phyloP scores from a whole-genome alignment of 2,888 invertebrate species.

The Ornithoptera priamus region DNA sequence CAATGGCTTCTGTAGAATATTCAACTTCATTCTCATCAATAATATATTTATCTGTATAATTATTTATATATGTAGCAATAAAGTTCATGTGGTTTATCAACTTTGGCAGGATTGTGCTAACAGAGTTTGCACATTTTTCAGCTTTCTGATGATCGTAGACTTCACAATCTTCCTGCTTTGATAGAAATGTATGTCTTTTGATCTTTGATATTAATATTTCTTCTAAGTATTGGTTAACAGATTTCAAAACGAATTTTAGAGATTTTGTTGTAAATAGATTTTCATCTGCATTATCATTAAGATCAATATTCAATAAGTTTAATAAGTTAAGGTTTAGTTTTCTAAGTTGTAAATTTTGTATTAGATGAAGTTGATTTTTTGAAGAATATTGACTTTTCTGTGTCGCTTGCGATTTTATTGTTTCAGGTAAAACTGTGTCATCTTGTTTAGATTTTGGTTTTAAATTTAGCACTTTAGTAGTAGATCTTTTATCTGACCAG shows the following conservation, averaged over 20 bases:
- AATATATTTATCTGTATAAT: constrained; percentile 41
- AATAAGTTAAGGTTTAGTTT: constrained; percentile 57
- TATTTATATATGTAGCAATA: constrained; percentile 46
- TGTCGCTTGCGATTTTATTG: constrained; percentile 56
- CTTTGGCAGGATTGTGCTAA: constrained; percentile 57
- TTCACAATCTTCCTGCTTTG: constrained; percentile 49
- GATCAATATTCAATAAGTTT: constrained; percentile 54
- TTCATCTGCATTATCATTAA: constrained; percentile 48
- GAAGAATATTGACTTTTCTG: constrained; percentile 47
- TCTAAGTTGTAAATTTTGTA: constrained; percentile 55
- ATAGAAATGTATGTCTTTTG: constrained; percentile 61
- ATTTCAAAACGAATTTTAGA: constrained; percentile 57
- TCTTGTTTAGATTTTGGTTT: constrained; percentile 53
- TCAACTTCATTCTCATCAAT: constrained; percentile 45
- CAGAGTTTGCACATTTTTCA: constrained; percentile 55
- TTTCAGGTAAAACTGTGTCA: constrained; percentile 61
- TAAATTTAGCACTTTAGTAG: constrained; percentile 41
- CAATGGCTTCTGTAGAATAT: constrained; percentile 39
- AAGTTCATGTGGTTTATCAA: constrained; percentile 54
- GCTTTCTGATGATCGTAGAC: constrained; percentile 58
- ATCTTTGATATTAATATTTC: constrained; percentile 60
- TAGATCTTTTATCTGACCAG: constrained; percentile 42
- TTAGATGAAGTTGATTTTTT: constrained; percentile 52
- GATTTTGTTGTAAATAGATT: constrained; percentile 53
- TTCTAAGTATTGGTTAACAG: constrained; percentile 54